Percentiles rank a stretch among this genome's conserved stretches.
These are phyloP conservation scores for Drosophila anomelani DNA, from an alignment of 2,888 invertebrate species.

Conservation along the genomic window DNA sequence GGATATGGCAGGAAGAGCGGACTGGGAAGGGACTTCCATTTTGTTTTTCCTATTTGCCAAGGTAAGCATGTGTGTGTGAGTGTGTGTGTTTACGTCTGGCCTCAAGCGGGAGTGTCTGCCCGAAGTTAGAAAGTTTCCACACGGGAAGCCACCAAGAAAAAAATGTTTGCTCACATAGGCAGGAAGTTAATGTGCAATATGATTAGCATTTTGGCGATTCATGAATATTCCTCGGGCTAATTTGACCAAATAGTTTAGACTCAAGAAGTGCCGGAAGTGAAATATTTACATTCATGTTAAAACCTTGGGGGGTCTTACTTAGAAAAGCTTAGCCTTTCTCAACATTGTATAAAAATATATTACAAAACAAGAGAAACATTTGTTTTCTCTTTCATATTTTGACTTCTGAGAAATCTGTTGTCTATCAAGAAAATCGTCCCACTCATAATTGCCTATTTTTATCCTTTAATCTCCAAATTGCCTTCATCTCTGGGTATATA, in stretches of 20 bases:
- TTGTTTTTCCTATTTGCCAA: constrained; percentile 17
- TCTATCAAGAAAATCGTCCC: neutral
- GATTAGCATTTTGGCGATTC: constrained; percentile 26
- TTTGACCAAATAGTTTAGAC: constrained; percentile 5
- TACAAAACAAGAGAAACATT: too few relatives aligned
- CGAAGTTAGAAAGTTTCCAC: constrained; percentile 22
- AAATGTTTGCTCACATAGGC: constrained; percentile 20
- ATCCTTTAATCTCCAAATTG: neutral
- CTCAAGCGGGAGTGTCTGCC: constrained; percentile 7
- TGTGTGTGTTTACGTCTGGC: constrained; percentile 10
- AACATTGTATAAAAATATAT: neutral
- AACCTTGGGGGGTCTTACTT: neutral
- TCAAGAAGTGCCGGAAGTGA: neutral
- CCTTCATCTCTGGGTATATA: neutral
- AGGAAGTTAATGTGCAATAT: constrained; percentile 20
- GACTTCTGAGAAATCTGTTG: neutral
- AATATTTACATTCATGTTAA: neutral
- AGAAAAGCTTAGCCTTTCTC: neutral
- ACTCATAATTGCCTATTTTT: neutral
- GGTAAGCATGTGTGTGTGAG: constrained; percentile 22
- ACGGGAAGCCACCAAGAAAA: neutral
- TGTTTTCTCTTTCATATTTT: neutral
- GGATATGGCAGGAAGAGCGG: constrained; percentile 14
- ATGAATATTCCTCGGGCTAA: constrained; percentile 2
- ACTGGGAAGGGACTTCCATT: neutral